Evolutionary conservation across 2,113 vertebrate species (phyloP).

Genomic region (Boleophthalmus pectinirostris): DNA sequence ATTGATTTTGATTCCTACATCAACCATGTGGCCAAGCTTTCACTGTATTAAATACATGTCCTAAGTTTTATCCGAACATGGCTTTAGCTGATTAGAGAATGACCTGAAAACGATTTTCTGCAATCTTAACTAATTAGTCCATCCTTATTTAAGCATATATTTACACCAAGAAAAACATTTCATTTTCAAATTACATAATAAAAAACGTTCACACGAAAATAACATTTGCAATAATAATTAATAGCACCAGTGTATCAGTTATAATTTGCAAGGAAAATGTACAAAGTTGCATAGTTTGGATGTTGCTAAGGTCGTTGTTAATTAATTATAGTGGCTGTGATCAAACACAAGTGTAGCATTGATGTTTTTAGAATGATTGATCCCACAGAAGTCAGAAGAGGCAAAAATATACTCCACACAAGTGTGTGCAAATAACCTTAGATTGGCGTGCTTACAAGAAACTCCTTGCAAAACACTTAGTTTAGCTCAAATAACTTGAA

Average conservation of each 20-base stretch:
- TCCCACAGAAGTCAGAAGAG: neutral
- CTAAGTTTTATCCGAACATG: neutral
- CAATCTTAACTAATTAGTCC: slow-evolving; percentile 58
- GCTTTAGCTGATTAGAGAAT: neutral
- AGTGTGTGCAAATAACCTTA: neutral
- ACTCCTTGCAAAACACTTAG: too few relatives aligned
- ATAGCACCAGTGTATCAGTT: slow-evolving; percentile 99
- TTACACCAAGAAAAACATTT: slow-evolving; percentile 85
- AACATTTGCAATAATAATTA: slow-evolving; percentile 99
- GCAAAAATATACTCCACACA: neutral
- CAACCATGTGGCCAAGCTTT: neutral
- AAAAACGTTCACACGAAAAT: slow-evolving; percentile 96
- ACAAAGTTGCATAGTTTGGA: slow-evolving; percentile 94
- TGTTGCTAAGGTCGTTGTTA: slow-evolving; percentile 47
- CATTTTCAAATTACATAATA: slow-evolving; percentile 85
- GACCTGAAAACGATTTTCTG: neutral
- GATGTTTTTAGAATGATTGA: neutral
- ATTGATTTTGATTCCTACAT: neutral
- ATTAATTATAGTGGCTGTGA: neutral
- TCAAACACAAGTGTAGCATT: slow-evolving; percentile 46
- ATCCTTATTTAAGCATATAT: slow-evolving; percentile 84
- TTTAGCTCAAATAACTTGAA: too few relatives aligned
- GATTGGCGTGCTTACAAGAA: neutral
- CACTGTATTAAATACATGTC: neutral
- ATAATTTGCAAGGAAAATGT: slow-evolving; percentile 91